Percentiles rank a stretch among this genome's conserved stretches.
phyloP scores from a whole-genome alignment of 2,888 invertebrate species.

The Chrysodeixis includens region DNA sequence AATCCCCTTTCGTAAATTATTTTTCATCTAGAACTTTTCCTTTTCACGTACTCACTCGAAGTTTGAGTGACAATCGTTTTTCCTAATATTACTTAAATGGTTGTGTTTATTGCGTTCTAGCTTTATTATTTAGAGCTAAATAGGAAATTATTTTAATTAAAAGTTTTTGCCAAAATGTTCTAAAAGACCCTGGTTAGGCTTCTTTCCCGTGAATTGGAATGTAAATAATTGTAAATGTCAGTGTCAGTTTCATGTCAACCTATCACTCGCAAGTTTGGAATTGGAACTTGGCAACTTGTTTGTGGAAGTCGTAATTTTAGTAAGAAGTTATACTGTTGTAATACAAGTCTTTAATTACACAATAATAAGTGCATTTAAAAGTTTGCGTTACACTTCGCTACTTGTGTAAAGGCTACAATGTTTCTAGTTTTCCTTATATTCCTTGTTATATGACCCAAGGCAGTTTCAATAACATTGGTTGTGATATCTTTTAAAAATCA shows the following conservation, averaged over 20 bases:
- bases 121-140: background rate
- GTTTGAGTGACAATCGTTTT: background rate
- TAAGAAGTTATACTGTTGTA: background rate
- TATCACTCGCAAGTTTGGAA: background rate
- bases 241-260: background rate
- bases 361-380: background rate
- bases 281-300: too few species aligned
- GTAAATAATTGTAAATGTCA: background rate
- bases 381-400: background rate
- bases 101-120: background rate
- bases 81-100: background rate
- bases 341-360: too few species aligned
- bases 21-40: conserved; percentile 6
- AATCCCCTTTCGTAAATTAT: conserved; percentile 43
- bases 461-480: background rate
- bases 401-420: background rate
- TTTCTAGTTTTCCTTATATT: background rate
- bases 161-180: background rate
- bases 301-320: too few species aligned
- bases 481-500: background rate
- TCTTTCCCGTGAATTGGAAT: background rate
- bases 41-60: conserved; percentile 24
- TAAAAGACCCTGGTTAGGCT: background rate
- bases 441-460: background rate
- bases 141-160: background rate